Conservation (phyloP, 1,140 invertebrate species). For the Apis cerana region DNA sequence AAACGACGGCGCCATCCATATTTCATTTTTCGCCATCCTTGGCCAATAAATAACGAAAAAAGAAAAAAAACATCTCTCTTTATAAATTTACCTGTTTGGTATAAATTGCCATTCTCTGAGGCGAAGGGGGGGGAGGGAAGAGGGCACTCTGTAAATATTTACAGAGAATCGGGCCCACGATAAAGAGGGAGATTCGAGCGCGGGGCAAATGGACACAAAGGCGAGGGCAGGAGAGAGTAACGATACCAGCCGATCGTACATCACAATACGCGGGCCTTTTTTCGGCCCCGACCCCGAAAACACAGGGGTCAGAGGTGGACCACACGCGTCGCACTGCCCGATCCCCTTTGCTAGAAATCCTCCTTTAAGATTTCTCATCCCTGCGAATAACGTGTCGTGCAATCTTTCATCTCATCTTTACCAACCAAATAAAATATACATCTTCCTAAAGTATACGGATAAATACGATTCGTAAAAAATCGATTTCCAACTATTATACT, state of each 20-base stretch:
- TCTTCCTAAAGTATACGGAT: no score
- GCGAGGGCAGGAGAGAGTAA: slow-evolving; percentile 45
- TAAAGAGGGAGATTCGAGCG: slow-evolving; percentile 37
- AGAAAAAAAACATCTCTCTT: not conserved
- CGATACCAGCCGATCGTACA: slow-evolving; percentile 51
- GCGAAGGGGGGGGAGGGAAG: not conserved
- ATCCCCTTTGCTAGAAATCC: slow-evolving; percentile 9
- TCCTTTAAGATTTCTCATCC: not conserved
- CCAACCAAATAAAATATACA: no score
- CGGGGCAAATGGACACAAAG: slow-evolving; percentile 22
- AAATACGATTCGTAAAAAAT: no score
- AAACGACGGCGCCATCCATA: no score
- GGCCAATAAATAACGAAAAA: no score
- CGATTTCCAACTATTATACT: no score
- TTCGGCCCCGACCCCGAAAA: slow-evolving; percentile 44
- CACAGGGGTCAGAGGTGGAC: slow-evolving; percentile 54
- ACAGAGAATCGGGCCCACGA: slow-evolving; percentile 36
- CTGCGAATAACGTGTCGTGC: no score
- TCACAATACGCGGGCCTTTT: slow-evolving; percentile 52
- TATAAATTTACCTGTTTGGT: slow-evolving; percentile 52
- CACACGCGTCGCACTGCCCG: slow-evolving; percentile 54
- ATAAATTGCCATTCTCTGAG: slow-evolving; percentile 57
- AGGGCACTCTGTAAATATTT: slow-evolving; percentile 52
- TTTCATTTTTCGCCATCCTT: no score
- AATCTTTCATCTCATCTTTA: not conserved